phyloP scores from a whole-genome alignment of 2,113 vertebrate species.

The Anolis carolinensis region DNA sequence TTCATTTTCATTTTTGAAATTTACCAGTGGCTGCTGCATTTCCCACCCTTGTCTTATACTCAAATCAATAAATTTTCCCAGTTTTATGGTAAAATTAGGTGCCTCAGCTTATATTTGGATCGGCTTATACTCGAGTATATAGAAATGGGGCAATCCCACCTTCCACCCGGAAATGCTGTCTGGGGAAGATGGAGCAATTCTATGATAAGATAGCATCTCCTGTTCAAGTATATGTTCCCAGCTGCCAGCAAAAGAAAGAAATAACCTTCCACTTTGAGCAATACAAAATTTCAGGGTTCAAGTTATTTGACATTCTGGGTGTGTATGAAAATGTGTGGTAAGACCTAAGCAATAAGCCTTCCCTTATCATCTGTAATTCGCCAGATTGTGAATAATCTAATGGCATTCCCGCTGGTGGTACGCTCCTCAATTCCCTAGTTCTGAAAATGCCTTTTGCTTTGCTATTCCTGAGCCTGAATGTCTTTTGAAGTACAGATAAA shows the following conservation, averaged over 20 bases:
- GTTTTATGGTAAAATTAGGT: no score
- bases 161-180: no score
- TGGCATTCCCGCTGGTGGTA: neutral
- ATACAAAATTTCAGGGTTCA: neutral
- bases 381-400: neutral
- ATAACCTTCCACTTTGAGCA: neutral
- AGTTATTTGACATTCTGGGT: neutral
- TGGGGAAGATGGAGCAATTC: no score
- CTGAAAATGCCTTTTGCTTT: neutral
- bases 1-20: no score
- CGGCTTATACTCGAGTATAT: no score
- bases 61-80: no score
- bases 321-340: neutral
- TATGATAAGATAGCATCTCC: no score
- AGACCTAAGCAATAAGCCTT: neutral
- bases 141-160: no score
- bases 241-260: neutral
- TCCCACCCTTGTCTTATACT: no score
- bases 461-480: accelerated
- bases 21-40: no score
- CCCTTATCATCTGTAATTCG: neutral
- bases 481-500: accelerated
- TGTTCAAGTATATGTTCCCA: neutral
- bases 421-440: neutral
- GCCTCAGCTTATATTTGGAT: no score